Base-by-base conservation (phyloP, 2,888 invertebrate genomes). In the Brachyptera putata region DNA sequence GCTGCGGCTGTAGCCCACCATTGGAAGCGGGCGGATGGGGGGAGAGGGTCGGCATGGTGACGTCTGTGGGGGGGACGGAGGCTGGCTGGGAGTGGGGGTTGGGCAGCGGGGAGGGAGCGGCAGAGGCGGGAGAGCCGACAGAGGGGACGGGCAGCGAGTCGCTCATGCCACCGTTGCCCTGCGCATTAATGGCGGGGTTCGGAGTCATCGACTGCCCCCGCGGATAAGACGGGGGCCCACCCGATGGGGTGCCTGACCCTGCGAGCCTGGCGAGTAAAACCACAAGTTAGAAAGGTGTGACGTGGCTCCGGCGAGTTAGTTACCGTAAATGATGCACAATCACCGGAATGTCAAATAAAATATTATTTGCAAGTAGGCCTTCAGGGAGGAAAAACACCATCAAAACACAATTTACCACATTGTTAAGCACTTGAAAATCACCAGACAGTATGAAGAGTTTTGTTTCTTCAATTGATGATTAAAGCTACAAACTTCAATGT, bases 11-110 rank as follows among this genome's bases (percentile, higher is more conserved):
- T 18, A 57, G 58, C 37, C 60, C 61, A 21, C 58, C 65, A 57
- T 69, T 69, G 14, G 73, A 78, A 63, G 79, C 73, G 62, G 80
- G 80, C 61, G 80, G 80, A 68, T 86, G 86, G 36, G 89, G 90
- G 63, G 88, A 88, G 60, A 86, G 74, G 7, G 85, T 84, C 3
- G 86, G 86, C 85, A 86, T 86, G 49, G 81, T 80, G 57, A 85
- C 83, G 66, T 85, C 85, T 66, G 74, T 76, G 49, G 84, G 82
- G 62, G 85, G 84, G 64, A 84, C 84, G 13, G 85, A 84, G 9
- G 85, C 83, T 65, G 84, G 87, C 69, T 88, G 87, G 64, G 86
- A 87, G 69, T 82, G 82, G 26, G 85, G 82, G 67, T 86, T 84
- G 58, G 87, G 83, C 64, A 86, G 75, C 24, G 87, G 89, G 57